A percentile compares a stretch with the other conserved stretches of the same genome.
Evolutionary conservation across 2,888 invertebrate species (phyloP).

Genomic region (Leptopterna dolabrata): DNA sequence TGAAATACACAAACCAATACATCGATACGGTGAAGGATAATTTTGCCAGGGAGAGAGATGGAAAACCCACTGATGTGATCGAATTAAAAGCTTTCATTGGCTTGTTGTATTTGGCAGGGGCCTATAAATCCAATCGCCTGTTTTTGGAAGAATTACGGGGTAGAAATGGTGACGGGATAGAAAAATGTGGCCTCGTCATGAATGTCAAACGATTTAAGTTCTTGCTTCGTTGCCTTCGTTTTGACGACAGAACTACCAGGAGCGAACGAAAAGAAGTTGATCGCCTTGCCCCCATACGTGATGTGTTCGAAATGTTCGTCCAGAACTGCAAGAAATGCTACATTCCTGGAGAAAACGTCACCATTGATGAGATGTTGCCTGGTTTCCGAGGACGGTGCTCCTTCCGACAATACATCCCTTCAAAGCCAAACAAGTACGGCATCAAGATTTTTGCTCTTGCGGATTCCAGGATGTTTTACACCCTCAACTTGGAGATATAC

Average conservation of each 20-base stretch:
- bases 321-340: constrained; percentile 63
- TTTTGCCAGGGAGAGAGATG: constrained; percentile 60
- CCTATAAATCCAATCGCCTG: constrained; percentile 56
- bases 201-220: constrained; percentile 62
- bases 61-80: constrained; percentile 57
- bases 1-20: constrained; percentile 62
- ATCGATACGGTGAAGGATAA: constrained; percentile 59
- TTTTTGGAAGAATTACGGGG: constrained; percentile 59
- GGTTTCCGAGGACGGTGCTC: constrained; percentile 21
- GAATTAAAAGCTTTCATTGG: constrained; percentile 61
- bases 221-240: constrained; percentile 40
- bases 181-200: constrained; percentile 64
- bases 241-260: constrained; percentile 13
- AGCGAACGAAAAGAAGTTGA: constrained; percentile 47
- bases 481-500: too few species aligned
- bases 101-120: constrained; percentile 55
- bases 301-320: constrained; percentile 64
- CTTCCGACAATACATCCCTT: too few species aligned
- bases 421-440: too few species aligned
- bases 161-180: constrained; percentile 58
- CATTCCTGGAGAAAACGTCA: too few species aligned
- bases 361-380: constrained; percentile 62
- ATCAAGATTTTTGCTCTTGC: neutral
- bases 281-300: constrained; percentile 62
- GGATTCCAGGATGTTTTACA: constrained; percentile 27